A percentile compares a stretch with the other conserved stretches of the same genome.
Evolutionary conservation across 1,140 invertebrate species (phyloP).

Genomic region (Lepeophtheirus salmonis): DNA sequence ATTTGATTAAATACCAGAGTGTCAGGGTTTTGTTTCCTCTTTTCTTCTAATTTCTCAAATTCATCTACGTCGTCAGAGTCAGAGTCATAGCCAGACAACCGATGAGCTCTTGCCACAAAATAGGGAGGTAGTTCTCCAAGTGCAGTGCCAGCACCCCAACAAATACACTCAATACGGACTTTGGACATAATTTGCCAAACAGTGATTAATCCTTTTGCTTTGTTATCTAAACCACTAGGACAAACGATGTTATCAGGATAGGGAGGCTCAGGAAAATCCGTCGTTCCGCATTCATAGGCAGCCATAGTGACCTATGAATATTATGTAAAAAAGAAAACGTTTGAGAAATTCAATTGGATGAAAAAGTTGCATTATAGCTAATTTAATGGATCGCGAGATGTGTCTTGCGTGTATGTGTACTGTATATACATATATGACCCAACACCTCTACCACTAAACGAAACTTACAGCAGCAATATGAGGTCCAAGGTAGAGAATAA

Average conservation of each 20-base stretch:
- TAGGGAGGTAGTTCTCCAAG: constrained; percentile 79
- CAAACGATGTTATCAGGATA: constrained; percentile 52
- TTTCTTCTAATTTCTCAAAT: constrained; percentile 46
- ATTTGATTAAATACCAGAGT: constrained; percentile 24
- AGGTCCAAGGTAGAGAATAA: constrained; percentile 85
- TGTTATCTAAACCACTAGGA: constrained; percentile 23
- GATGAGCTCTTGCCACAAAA: constrained; percentile 88
- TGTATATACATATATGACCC: background rate
- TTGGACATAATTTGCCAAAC: constrained; percentile 83
- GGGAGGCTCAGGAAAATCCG: constrained; percentile 82
- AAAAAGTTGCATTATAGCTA: too few species aligned
- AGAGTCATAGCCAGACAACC: constrained; percentile 49
- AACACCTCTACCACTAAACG: too few species aligned
- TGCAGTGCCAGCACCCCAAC: constrained; percentile 95
- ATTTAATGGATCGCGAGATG: background rate
- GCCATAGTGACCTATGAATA: constrained; percentile 73
- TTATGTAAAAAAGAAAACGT: too few species aligned
- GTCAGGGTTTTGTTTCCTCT: constrained; percentile 31
- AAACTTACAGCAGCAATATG: constrained; percentile 44
- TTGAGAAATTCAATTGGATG: too few species aligned
- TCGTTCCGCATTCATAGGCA: constrained; percentile 82
- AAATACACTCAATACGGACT: constrained; percentile 84
- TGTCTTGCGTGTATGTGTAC: background rate
- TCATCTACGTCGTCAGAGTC: constrained; percentile 52
- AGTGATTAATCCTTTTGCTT: constrained; percentile 26